These are phyloP conservation scores for Prionchulus punctatus DNA, from an alignment of 2,888 invertebrate genomes.

Conservation along the genomic window DNA sequence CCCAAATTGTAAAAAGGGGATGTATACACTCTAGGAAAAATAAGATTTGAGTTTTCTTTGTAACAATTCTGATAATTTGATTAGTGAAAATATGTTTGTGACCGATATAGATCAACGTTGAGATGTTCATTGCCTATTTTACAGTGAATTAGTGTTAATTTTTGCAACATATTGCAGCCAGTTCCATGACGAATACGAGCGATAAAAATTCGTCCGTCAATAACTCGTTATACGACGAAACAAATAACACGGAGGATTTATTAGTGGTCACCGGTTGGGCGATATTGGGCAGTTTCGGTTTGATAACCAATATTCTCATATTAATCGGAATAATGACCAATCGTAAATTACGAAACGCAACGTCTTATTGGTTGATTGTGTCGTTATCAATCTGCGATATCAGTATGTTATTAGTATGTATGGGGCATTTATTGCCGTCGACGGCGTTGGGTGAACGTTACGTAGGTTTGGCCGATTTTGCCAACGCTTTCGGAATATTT, in stretches of 20 bases:
- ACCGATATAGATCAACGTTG: too few relatives aligned
- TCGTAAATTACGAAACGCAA: not conserved
- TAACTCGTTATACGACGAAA: too few relatives aligned
- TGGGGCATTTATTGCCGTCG: slow-evolving; percentile 9
- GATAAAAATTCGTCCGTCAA: too few relatives aligned
- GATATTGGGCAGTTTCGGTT: slow-evolving; percentile 7
- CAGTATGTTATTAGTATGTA: slow-evolving; percentile 9
- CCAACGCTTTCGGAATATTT: slow-evolving; percentile 9
- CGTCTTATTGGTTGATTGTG: slow-evolving; percentile 12
- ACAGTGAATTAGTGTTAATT: too few relatives aligned
- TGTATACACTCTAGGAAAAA: too few relatives aligned
- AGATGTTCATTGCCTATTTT: slow-evolving; percentile 5
- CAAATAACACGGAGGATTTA: not conserved
- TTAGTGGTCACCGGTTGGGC: slow-evolving; percentile 7
- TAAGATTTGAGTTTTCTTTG: too few relatives aligned
- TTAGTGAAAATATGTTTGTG: too few relatives aligned
- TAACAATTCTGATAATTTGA: too few relatives aligned
- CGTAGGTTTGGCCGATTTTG: not conserved
- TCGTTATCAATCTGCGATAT: slow-evolving; percentile 9
- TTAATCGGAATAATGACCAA: slow-evolving; percentile 3
- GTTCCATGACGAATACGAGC: too few relatives aligned
- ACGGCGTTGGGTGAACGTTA: not conserved
- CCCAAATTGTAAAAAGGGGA: too few relatives aligned
- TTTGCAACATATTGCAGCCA: too few relatives aligned
- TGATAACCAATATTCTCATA: slow-evolving; percentile 8